A percentile compares a stretch with the other conserved stretches of the same genome.
phyloP scores from a whole-genome alignment of 1,140 invertebrate species.

The Drosophila bifasciata region DNA sequence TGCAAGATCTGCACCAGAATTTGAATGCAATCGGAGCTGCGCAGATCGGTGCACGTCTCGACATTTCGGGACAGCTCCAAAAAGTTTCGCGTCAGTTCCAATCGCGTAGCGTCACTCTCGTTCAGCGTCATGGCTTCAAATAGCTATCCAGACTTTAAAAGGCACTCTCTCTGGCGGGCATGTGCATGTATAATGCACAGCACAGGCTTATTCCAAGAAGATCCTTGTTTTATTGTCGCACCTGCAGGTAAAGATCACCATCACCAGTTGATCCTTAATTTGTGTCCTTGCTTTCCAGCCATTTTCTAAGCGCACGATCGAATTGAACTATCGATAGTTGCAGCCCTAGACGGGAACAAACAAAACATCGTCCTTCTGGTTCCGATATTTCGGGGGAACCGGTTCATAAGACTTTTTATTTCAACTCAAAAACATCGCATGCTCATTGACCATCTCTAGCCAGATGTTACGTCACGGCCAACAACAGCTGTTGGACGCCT shows the following conservation, averaged over 20 bases:
- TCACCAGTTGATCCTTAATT: slow-evolving; percentile 33
- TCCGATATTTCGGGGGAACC: too few species aligned
- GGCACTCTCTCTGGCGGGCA: slow-evolving; percentile 1
- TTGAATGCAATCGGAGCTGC: slow-evolving; percentile 96
- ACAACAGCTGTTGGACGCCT: slow-evolving; percentile 61
- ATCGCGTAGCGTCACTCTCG: slow-evolving; percentile 87
- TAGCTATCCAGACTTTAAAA: slow-evolving; percentile 17
- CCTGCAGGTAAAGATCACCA: slow-evolving; percentile 21
- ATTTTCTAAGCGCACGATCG: slow-evolving; percentile 40
- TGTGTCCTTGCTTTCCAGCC: slow-evolving; percentile 31
- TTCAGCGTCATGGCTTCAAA: slow-evolving; percentile 61
- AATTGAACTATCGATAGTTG: too few species aligned
- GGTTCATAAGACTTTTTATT: too few species aligned
- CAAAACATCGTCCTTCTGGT: too few species aligned
- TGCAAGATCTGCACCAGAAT: slow-evolving; percentile 96
- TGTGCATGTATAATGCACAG: not conserved
- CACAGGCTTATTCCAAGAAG: slow-evolving; percentile 16
- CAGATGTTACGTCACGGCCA: slow-evolving; percentile 60
- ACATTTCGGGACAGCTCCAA: slow-evolving; percentile 95
- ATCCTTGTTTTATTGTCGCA: slow-evolving; percentile 5
- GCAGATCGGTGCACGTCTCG: slow-evolving; percentile 95
- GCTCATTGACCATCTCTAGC: slow-evolving; percentile 16
- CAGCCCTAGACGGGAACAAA: too few species aligned
- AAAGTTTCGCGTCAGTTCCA: slow-evolving; percentile 94
- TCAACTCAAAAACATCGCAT: not conserved